Evolutionary conservation across 2,888 invertebrate species (phyloP).

Genomic region (Pseudeuparius sepicola): DNA sequence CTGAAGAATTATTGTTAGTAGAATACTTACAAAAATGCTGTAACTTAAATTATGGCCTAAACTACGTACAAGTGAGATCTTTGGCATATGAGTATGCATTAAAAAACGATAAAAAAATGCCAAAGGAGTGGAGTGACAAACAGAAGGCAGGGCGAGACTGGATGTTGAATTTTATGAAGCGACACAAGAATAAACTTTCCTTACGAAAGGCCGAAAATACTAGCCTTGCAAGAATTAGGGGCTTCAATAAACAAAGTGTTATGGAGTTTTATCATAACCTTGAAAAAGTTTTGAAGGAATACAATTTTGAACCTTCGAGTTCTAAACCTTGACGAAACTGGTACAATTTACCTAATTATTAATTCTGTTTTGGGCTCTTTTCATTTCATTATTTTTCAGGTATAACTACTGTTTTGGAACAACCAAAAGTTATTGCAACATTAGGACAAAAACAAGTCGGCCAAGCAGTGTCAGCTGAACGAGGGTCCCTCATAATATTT

Average conservation of each 20-base stretch:
- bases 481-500: conserved; percentile 11
- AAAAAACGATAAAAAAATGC: conserved; percentile 4
- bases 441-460: conserved; percentile 15
- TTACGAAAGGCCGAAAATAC: conserved; percentile 27
- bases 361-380: too few relatives aligned
- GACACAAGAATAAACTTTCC: too few relatives aligned
- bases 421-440: conserved; percentile 19
- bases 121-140: conserved; percentile 14
- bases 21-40: conserved; percentile 10
- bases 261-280: conserved; percentile 23
- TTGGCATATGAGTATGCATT: conserved; percentile 11
- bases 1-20: conserved; percentile 6
- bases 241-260: conserved; percentile 26
- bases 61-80: conserved; percentile 9
- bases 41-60: conserved; percentile 12
- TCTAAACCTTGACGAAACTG: conserved; percentile 25
- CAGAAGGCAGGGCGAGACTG: conserved; percentile 12
- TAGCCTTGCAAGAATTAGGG: conserved; percentile 23
- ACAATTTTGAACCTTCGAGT: conserved; percentile 19
- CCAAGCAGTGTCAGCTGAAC: conserved; percentile 10
- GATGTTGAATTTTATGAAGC: conserved; percentile 15
- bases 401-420: conserved; percentile 23
- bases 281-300: conserved; percentile 14
- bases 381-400: too few relatives aligned
- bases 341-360: too few relatives aligned